Conservation (phyloP, 2,888 invertebrate genomes). For the Heliconius aoede region DNA sequence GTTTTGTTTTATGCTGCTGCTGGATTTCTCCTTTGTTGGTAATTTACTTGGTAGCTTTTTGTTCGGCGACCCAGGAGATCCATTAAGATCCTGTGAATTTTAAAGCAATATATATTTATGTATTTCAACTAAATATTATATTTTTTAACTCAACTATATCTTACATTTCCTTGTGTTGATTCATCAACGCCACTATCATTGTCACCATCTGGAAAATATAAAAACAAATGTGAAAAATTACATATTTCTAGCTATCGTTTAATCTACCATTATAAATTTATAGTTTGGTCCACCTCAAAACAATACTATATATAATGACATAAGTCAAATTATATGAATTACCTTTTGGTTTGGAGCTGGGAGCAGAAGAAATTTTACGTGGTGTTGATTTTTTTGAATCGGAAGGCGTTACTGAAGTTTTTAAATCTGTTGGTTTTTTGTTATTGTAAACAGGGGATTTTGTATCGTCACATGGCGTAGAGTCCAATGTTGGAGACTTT, state of each 20-base stretch:
- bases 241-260: background rate
- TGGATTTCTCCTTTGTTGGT: conserved; percentile 78
- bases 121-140: background rate
- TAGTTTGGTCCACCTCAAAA: conserved; percentile 67
- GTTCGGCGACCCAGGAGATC: conserved; percentile 88
- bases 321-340: conserved; percentile 49
- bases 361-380: conserved; percentile 73
- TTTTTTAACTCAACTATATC: conserved; percentile 53
- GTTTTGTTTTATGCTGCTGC: conserved; percentile 78
- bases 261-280: conserved; percentile 6
- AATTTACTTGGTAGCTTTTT: conserved; percentile 87
- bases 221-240: conserved; percentile 5
- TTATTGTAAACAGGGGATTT: conserved; percentile 63
- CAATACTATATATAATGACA: conserved; percentile 24
- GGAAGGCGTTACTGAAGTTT: conserved; percentile 56
- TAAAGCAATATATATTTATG: conserved; percentile 32
- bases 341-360: conserved; percentile 78
- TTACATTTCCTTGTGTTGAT: conserved; percentile 91
- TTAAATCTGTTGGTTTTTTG: conserved; percentile 74
- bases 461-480: conserved; percentile 66
- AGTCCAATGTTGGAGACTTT: conserved; percentile 66
- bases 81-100: conserved; percentile 85
- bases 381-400: conserved; percentile 74
- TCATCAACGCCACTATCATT: conserved; percentile 93
- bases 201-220: conserved; percentile 88